Conservation (phyloP, 2,888 invertebrate genomes). For the Leucophora obtusa region DNA sequence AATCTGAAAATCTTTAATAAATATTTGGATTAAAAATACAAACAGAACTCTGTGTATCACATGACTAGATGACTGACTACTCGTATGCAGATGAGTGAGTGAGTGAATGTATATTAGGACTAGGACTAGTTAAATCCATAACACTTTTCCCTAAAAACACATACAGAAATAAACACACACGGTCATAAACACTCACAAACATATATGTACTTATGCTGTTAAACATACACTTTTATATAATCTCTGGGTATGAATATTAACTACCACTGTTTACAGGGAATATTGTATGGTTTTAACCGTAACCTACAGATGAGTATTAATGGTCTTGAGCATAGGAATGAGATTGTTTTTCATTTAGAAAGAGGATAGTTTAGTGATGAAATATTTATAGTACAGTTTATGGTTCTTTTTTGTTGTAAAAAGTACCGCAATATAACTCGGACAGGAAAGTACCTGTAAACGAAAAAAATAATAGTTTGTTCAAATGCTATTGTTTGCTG, state of each 20-base stretch:
- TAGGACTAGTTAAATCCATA: slow-evolving; percentile 37
- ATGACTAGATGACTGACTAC: not conserved
- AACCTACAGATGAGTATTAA: slow-evolving; percentile 32
- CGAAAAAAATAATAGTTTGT: too few relatives aligned
- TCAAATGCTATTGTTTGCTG: too few relatives aligned
- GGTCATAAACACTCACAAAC: not conserved
- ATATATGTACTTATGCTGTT: not conserved
- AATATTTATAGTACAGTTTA: too few relatives aligned
- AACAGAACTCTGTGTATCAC: not conserved
- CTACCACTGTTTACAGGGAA: slow-evolving; percentile 28
- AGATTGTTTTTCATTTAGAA: not conserved
- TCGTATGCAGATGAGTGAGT: not conserved
- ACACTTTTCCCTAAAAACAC: slow-evolving; percentile 41
- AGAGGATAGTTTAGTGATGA: too few relatives aligned
- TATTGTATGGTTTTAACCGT: not conserved
- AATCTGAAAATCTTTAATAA: slow-evolving; percentile 65
- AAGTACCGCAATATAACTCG: too few relatives aligned
- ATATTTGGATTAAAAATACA: slow-evolving; percentile 58
- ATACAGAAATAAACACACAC: slow-evolving; percentile 16
- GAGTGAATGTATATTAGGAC: not conserved
- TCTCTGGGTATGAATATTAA: slow-evolving; percentile 55
- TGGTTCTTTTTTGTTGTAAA: too few relatives aligned
- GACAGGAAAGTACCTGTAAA: too few relatives aligned
- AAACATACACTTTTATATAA: slow-evolving; percentile 28
- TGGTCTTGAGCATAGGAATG: not conserved